phyloP scores from a whole-genome alignment of 2,113 vertebrate genomes.

The Panthera leo region DNA sequence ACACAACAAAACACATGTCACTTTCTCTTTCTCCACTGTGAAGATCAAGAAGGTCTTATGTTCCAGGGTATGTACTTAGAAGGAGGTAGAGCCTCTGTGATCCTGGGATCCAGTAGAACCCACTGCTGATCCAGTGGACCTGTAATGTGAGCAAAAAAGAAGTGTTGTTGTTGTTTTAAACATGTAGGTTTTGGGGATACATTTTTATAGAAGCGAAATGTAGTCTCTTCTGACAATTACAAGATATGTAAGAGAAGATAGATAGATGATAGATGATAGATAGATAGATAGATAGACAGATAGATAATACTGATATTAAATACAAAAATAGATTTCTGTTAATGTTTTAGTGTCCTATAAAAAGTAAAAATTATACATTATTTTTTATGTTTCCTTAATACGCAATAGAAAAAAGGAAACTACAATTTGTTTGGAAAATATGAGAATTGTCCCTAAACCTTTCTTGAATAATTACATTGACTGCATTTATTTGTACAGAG shows the following conservation, averaged over 20 bases:
- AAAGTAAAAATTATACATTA: background rate
- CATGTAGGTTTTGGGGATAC: background rate
- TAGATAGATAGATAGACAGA: background rate
- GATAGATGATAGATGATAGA: background rate
- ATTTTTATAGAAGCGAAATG: background rate
- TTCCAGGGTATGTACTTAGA: background rate
- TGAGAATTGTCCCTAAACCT: background rate
- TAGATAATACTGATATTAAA: background rate
- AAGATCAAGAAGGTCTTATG: rapidly evolving
- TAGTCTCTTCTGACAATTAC: background rate
- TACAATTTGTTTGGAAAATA: background rate
- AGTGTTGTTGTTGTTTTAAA: background rate
- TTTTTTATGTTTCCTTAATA: background rate
- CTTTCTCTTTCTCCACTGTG: background rate
- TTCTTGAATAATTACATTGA: background rate
- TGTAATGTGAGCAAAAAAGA: background rate
- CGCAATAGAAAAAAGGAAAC: background rate
- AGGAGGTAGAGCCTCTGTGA: rapidly evolving
- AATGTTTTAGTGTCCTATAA: background rate
- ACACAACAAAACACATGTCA: background rate
- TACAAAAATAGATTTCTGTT: background rate
- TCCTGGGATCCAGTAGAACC: rapidly evolving
- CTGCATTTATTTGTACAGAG: background rate
- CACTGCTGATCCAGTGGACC: rapidly evolving
- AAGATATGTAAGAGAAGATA: background rate